Evolutionary conservation across 2,888 invertebrate species (phyloP), one percentile per base, ranked within the genome.

Genomic region (Scaeva pyrastri): DNA sequence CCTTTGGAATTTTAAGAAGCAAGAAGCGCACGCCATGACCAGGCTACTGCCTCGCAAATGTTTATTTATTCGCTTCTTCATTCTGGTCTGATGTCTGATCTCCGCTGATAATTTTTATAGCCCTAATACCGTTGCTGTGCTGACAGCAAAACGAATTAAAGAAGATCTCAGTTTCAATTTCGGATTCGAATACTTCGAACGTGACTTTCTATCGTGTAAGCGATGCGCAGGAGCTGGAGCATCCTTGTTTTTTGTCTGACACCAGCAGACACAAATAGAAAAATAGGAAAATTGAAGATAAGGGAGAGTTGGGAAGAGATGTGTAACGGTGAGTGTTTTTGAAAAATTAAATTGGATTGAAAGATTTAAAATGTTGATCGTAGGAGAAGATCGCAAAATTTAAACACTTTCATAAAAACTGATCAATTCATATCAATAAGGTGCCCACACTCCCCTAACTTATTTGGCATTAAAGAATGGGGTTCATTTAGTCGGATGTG

Each of bases 101-200:
- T 64, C 21, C 19, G 64, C 79, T 79, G 79, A 79, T 84, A 72
- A 72, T 19, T 3, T 76, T 41, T 12, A 55, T 60, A 55, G 8
- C 16, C n/a, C 31, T 31, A 31, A 50, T 60, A 71, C 19, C 2
- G 52, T 23, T 52, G 14, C 39, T 31, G 14, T 21, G 41, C 76
- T 68, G 85, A 85, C 76, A 81, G 76, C 70, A 16, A 68, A 85
- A 55, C 45, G 70, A 56, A 73, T 81, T 81, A 85, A 81, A 70
- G 85, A 85, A 75, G 85, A 85, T 81, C 76, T 77, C 68, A 55
- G 85, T 85, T 56, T 81, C 78, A 58, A 79, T 78, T 79, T 36
- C 81, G 56, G 73, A 85, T 81, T 85, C 36, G 14, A 70, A 76
- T 73, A 50, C 64, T 43, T 62, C 68, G 85, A 81, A 85, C 85